Evolutionary conservation across 2,113 vertebrate species (phyloP), one percentile per base, ranked within the genome.

Genomic region (Gopherus flavomarginatus): DNA sequence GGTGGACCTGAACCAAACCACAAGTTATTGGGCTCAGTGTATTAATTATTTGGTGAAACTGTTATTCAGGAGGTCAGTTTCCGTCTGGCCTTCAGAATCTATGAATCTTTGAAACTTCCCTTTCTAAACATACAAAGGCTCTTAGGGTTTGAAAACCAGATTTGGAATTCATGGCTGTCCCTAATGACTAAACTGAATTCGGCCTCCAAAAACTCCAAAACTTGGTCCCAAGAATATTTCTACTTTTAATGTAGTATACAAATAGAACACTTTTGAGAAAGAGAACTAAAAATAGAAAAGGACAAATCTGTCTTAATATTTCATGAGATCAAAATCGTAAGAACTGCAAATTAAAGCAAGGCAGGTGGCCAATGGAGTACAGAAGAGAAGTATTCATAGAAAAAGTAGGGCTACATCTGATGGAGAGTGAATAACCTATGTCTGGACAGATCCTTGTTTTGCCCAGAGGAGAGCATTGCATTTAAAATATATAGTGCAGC

Each of bases 251-350:
- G 52, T 88, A 90, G 88, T 95, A 88, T 94, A 97, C 75, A 97
- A 98, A 98, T 84, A 65, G 87, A 98, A 91, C 6, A 85, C 72
- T 97, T 97, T 94, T 92, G 95, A 98, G 90, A 97, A 98, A 97
- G 5, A 35, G 82, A 17, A 90, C 96, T 98, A 96, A 98, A 98
- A 97, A 97, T 54, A 97, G 95, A 85, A 90, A 50, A 94, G 54
- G 57, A 91, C 84, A 96, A 97, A 85, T 90, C 87, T 90, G 85
- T 84, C 94, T 97, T 98, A 98, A 98, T 97, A 97, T 97, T 98
- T 98, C 86, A 97, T 96, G 95, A 96, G 92, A 93, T 82, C 96
- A 97, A 96, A 69, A 88, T 96, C 94, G 97, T 89, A 96, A 96
- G 65, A 89, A 62, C 87, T 96, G 80, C 81, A 98, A 97, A 97